These are phyloP conservation scores for Tetranychus urticae DNA, from an alignment of 1,140 invertebrate species.

Conservation along the genomic window DNA sequence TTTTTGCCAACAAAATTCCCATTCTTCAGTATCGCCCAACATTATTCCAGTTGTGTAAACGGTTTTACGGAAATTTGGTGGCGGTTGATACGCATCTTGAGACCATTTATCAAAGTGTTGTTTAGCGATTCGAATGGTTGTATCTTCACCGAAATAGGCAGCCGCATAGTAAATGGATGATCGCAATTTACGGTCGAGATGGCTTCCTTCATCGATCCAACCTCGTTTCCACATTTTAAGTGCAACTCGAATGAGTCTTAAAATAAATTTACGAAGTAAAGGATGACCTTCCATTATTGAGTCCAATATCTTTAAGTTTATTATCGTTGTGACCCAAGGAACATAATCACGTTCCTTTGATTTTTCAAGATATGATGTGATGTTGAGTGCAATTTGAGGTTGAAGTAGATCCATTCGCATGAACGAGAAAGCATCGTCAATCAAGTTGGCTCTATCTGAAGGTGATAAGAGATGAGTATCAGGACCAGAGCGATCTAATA, in stretches of 20 bases:
- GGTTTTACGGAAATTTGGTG: constrained; percentile 41
- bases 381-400: constrained; percentile 35
- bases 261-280: constrained; percentile 33
- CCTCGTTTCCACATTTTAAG: constrained; percentile 30
- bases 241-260: constrained; percentile 31
- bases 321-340: constrained; percentile 42
- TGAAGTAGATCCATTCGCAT: constrained; percentile 43
- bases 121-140: constrained; percentile 34
- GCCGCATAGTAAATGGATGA: constrained; percentile 32
- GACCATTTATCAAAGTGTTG: constrained; percentile 38
- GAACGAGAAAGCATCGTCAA: constrained; percentile 50
- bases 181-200: constrained; percentile 34
- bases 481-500: constrained; percentile 39
- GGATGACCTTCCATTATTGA: constrained; percentile 36
- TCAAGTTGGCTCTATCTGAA: constrained; percentile 42
- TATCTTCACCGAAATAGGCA: constrained; percentile 33
- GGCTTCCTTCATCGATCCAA: constrained; percentile 37
- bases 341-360: constrained; percentile 40
- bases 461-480: constrained; percentile 27
- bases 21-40: constrained; percentile 41
- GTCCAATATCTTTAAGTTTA: constrained; percentile 40
- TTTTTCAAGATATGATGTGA: constrained; percentile 37
- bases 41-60: constrained; percentile 45
- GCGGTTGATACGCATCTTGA: constrained; percentile 20
- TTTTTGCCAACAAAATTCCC: constrained; percentile 43